Percentiles rank a stretch among this genome's conserved stretches.
phyloP scores from a whole-genome alignment of 2,888 invertebrate genomes.

The Drosophila mayaguana region DNA sequence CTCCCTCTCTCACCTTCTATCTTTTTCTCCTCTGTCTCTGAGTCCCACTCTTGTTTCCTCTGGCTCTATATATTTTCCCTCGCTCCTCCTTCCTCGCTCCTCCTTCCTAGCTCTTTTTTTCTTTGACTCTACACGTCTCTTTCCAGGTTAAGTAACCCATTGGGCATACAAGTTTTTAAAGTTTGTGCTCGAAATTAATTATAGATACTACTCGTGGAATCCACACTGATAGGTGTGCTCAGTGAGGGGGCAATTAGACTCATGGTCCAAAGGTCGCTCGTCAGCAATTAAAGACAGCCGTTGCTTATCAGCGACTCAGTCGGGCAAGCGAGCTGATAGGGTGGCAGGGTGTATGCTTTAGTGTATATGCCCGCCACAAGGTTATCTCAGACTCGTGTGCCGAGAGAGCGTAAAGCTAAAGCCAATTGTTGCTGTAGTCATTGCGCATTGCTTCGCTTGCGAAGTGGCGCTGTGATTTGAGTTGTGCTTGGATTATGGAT shows the following conservation, averaged over 20 bases:
- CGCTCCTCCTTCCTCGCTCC: background rate
- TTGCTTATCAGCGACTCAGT: slow-evolving; percentile 28
- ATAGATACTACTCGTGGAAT: background rate
- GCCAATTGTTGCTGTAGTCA: slow-evolving; percentile 35
- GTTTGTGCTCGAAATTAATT: slow-evolving; percentile 13
- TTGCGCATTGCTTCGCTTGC: slow-evolving; percentile 21
- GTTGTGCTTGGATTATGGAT: slow-evolving; percentile 53
- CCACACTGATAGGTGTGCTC: background rate
- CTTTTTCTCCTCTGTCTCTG: background rate
- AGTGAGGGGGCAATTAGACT: background rate
- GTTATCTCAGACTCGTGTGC: slow-evolving; percentile 11
- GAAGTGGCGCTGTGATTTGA: slow-evolving; percentile 17
- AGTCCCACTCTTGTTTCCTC: background rate
- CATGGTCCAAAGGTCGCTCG: background rate
- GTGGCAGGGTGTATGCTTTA: slow-evolving; percentile 2
- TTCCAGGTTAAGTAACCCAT: background rate
- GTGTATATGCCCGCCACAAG: slow-evolving; percentile 24
- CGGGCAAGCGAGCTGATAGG: background rate
- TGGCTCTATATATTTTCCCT: background rate
- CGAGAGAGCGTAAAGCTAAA: slow-evolving; percentile 12
- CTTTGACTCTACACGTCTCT: background rate
- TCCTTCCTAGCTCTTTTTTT: background rate
- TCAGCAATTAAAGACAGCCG: slow-evolving; percentile 5
- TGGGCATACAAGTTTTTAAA: background rate
- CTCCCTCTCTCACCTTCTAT: background rate